These are phyloP conservation scores for Coptodon rendalli DNA, from an alignment of 2,113 vertebrate genomes.

Conservation along the genomic window DNA sequence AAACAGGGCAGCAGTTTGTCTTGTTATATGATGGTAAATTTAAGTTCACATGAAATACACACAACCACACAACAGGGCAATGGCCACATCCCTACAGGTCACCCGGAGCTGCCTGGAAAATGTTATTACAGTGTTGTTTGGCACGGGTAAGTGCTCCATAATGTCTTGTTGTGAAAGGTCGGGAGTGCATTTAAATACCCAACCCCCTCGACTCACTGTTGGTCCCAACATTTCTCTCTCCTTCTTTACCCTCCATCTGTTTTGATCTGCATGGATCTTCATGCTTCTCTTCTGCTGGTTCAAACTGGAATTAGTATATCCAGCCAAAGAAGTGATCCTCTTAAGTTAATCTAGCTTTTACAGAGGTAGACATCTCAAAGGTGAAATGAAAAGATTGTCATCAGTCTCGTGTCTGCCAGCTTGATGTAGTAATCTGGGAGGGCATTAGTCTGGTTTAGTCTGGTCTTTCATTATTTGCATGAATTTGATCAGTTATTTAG, in stretches of 20 bases:
- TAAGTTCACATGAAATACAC: not conserved
- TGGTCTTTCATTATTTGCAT: not conserved
- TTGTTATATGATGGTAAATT: not conserved
- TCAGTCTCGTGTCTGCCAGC: not conserved
- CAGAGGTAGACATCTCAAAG: not conserved
- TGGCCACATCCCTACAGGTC: not conserved
- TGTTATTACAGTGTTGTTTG: slow-evolving; percentile 29
- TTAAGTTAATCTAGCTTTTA: not conserved
- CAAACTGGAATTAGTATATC: not conserved
- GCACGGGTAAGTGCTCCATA: slow-evolving; percentile 29
- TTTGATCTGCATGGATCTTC: not conserved
- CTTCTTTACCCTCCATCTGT: not conserved
- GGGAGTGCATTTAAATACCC: slow-evolving; percentile 16
- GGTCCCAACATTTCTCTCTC: not conserved
- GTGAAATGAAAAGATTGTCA: not conserved
- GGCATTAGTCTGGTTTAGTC: not conserved
- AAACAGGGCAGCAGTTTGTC: not conserved
- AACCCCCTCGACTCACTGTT: not conserved
- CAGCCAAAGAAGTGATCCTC: not conserved
- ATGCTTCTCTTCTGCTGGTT: not conserved
- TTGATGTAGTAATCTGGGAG: not conserved
- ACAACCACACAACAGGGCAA: not conserved
- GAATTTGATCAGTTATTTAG: not conserved
- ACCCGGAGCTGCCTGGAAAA: slow-evolving; percentile 9
- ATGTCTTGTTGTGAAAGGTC: slow-evolving; percentile 46